Evolutionary conservation across 2,888 invertebrate genomes (phyloP).

Genomic region (Helobdella robusta): DNA sequence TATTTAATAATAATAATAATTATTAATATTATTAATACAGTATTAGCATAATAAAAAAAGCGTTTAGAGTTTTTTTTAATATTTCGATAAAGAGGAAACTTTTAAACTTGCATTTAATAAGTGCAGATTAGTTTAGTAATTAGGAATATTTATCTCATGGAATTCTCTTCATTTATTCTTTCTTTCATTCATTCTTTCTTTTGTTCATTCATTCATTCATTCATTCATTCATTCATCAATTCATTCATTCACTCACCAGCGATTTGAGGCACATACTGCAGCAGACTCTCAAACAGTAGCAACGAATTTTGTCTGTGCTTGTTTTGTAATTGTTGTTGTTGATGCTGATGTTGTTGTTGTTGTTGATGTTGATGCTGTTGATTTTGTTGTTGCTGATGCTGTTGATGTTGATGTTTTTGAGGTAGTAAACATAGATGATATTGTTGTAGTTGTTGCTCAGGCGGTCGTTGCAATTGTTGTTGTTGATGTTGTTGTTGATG

Average conservation of each 20-base stretch:
- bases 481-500: background rate
- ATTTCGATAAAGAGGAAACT: background rate
- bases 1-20: background rate
- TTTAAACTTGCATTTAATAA: background rate
- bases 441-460: background rate
- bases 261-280: background rate
- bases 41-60: background rate
- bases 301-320: background rate
- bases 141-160: too few relatives aligned
- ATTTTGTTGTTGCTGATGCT: too few relatives aligned
- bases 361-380: too few relatives aligned
- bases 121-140: too few relatives aligned
- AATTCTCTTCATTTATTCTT: too few relatives aligned
- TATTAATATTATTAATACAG: background rate
- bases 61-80: background rate
- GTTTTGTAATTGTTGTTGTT: background rate
- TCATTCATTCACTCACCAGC: background rate
- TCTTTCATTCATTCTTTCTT: background rate
- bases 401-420: too few relatives aligned
- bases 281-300: background rate
- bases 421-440: background rate
- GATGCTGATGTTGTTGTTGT: too few relatives aligned
- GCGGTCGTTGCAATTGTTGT: background rate
- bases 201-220: background rate
- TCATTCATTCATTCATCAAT: background rate